Conservation (phyloP, 2,888 invertebrate genomes). For the Xanthorhoe spadicearia region DNA sequence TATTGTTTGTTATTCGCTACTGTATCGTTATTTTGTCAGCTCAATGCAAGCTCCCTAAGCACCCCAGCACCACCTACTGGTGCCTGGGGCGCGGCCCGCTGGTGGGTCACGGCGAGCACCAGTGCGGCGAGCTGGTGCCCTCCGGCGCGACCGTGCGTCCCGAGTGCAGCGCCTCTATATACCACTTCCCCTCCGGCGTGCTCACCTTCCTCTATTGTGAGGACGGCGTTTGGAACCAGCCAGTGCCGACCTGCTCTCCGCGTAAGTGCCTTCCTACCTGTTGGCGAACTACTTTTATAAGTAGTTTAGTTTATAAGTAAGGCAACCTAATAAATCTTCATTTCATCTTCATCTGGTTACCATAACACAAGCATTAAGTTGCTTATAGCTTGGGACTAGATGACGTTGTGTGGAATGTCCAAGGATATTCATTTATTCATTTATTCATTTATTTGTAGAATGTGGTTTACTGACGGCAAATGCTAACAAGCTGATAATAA, state of each 20-base stretch:
- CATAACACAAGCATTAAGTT: no score
- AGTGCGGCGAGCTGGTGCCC: slow-evolving; percentile 31
- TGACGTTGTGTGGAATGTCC: no score
- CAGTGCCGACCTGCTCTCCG: slow-evolving; percentile 29
- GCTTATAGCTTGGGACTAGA: no score
- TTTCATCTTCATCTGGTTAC: no score
- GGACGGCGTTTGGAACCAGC: slow-evolving; percentile 33
- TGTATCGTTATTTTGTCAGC: no score
- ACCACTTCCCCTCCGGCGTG: slow-evolving; percentile 29
- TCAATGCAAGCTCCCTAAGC: slow-evolving; percentile 31
- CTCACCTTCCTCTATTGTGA: slow-evolving; percentile 34
- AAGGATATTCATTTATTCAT: no score
- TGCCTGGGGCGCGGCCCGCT: slow-evolving; percentile 33
- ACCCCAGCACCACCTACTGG: slow-evolving; percentile 23
- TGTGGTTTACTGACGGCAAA: slow-evolving; percentile 17
- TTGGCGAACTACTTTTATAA: no score
- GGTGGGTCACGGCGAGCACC: slow-evolving; percentile 9
- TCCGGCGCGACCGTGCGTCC: slow-evolving; percentile 32
- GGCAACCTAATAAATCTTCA: no score
- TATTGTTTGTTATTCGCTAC: no score
- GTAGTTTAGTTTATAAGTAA: no score
- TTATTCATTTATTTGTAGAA: slow-evolving; percentile 13
- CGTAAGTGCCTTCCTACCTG: no score
- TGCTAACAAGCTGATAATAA: slow-evolving; percentile 17
- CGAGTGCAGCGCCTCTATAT: slow-evolving; percentile 31